Evolutionary conservation across 2,113 vertebrate genomes (phyloP).

Genomic region (Danio rerio): GRCz12tu NC_133197.1:16396001-16396500

Average conservation of each 20-base stretch:
- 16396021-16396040: too few relatives aligned
- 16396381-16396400: slow-evolving; percentile 41
- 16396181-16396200: background rate
- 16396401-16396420: slow-evolving; percentile 27
- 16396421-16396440: slow-evolving; percentile 32
- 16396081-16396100: background rate
- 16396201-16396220: background rate
- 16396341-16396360: slow-evolving; percentile 6
- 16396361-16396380: slow-evolving; percentile 19
- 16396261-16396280: slow-evolving; percentile 15
- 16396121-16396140: background rate
- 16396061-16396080: background rate
- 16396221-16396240: background rate
- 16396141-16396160: too few relatives aligned
- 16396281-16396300: slow-evolving; percentile 20
- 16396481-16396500: slow-evolving; percentile 39
- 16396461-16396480: slow-evolving; percentile 78
- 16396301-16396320: slow-evolving; percentile 12
- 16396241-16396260: background rate
- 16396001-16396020: too few relatives aligned
- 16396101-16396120: background rate
- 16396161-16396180: background rate
- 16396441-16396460: slow-evolving; percentile 71
- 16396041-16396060: background rate
- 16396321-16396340: background rate